Evolutionary conservation across 2,888 invertebrate species (phyloP).

Genomic region (Acholoe squamosa): DNA sequence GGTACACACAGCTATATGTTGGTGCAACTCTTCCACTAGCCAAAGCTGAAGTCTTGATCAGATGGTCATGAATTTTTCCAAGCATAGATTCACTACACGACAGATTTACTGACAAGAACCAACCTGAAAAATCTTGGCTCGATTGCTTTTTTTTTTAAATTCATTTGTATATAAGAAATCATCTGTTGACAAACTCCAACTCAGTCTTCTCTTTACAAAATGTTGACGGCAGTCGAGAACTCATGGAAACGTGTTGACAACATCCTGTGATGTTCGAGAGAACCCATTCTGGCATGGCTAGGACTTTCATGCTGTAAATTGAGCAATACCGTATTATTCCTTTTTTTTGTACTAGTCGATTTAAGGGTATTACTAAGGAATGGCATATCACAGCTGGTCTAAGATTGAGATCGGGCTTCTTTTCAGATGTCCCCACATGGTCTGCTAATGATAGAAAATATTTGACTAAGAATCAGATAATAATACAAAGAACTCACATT

Average conservation of each 20-base stretch:
- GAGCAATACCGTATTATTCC: conserved; percentile 25
- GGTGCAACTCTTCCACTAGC: background rate
- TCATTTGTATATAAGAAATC: background rate
- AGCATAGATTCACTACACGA: conserved; percentile 19
- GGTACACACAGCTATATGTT: conserved; percentile 8
- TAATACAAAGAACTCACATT: background rate
- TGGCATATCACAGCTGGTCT: conserved; percentile 54
- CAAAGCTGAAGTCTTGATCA: background rate
- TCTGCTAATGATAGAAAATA: conserved; percentile 23
- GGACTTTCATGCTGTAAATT: background rate
- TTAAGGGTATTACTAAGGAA: conserved; percentile 21
- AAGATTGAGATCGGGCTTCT: conserved; percentile 30
- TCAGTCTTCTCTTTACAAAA: background rate
- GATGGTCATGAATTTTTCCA: background rate
- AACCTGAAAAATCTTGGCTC: conserved; percentile 34
- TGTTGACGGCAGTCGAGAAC: conserved; percentile 54
- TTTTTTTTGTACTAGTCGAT: background rate
- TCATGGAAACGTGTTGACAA: conserved; percentile 49
- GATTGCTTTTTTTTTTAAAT: conserved; percentile 36
- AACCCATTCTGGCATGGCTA: conserved; percentile 48
- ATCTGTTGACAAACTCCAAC: conserved; percentile 58
- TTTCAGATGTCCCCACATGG: conserved; percentile 4
- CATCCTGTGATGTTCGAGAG: conserved; percentile 24
- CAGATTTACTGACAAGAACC: background rate
- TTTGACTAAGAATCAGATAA: conserved; percentile 27